Percentiles rank a stretch among this genome's conserved stretches.
phyloP scores from a whole-genome alignment of 2,113 vertebrate species.

The Spheniscus mendiculus region DNA sequence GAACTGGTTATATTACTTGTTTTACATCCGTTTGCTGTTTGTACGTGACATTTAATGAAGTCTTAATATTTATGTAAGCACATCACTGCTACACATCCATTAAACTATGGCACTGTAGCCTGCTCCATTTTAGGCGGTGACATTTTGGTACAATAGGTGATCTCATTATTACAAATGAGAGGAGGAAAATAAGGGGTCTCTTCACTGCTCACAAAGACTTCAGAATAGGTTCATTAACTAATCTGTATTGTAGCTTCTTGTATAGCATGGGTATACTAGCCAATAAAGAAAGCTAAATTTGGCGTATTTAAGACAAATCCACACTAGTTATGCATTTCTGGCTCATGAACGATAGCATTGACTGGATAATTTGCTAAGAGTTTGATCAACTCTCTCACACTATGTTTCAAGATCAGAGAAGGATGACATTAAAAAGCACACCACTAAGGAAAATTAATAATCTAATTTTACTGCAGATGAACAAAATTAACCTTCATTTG shows the following conservation, averaged over 20 bases:
- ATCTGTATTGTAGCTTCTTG: background rate
- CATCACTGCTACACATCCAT: background rate
- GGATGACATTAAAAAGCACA: constrained; percentile 6
- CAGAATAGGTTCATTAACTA: background rate
- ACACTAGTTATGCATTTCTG: background rate
- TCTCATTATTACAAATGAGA: too few relatives aligned
- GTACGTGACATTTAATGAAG: background rate
- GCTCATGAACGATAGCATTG: background rate
- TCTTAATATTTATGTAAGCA: background rate
- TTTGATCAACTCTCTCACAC: background rate
- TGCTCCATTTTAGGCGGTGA: too few relatives aligned
- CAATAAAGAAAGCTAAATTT: background rate
- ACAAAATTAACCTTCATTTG: constrained; percentile 76
- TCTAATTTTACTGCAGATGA: constrained; percentile 60
- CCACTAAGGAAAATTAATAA: constrained; percentile 49
- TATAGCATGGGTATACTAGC: background rate
- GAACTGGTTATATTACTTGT: background rate
- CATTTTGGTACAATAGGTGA: too few relatives aligned
- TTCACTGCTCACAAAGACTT: background rate
- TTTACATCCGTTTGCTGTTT: background rate
- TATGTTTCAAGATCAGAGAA: constrained; percentile 62
- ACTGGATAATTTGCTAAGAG: background rate
- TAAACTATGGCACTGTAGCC: background rate
- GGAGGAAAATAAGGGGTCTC: background rate
- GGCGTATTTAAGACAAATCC: background rate